Conservation (phyloP, 2,888 invertebrate species). For the Ditula angustiorana region DNA sequence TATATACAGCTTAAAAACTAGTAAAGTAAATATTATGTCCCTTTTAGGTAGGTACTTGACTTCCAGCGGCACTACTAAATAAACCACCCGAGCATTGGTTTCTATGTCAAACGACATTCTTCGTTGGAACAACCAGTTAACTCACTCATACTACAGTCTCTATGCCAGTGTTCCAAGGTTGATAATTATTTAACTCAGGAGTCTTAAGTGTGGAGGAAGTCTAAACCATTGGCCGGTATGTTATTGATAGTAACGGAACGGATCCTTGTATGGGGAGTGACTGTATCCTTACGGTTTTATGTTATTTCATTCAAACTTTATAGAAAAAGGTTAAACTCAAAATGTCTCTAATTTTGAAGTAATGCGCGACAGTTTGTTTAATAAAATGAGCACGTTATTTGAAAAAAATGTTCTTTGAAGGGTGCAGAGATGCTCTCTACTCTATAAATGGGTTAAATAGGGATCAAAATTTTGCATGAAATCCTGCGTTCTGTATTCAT, state of each 20-base stretch:
- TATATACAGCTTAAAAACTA: neutral
- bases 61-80: neutral
- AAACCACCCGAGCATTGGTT: conserved; percentile 14
- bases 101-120: conserved; percentile 38
- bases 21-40: neutral
- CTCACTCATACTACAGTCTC: neutral
- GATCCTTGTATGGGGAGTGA: conserved; percentile 42
- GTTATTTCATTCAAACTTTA: too few relatives aligned
- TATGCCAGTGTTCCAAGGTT: neutral
- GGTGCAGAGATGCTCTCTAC: too few relatives aligned
- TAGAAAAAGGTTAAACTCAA: too few relatives aligned
- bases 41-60: conserved; percentile 11
- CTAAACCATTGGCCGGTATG: conserved; percentile 10
- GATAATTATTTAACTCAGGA: neutral
- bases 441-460: too few relatives aligned
- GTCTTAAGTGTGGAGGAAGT: conserved; percentile 23
- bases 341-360: too few relatives aligned
- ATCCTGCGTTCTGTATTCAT: too few relatives aligned
- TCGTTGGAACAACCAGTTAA: conserved; percentile 11
- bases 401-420: too few relatives aligned
- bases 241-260: conserved; percentile 46
- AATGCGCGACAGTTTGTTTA: too few relatives aligned
- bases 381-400: too few relatives aligned
- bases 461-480: too few relatives aligned
- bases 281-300: conserved; percentile 32